phyloP scores from a whole-genome alignment of 2,797 vertebrate species.

The Chaunax sp. region DNA sequence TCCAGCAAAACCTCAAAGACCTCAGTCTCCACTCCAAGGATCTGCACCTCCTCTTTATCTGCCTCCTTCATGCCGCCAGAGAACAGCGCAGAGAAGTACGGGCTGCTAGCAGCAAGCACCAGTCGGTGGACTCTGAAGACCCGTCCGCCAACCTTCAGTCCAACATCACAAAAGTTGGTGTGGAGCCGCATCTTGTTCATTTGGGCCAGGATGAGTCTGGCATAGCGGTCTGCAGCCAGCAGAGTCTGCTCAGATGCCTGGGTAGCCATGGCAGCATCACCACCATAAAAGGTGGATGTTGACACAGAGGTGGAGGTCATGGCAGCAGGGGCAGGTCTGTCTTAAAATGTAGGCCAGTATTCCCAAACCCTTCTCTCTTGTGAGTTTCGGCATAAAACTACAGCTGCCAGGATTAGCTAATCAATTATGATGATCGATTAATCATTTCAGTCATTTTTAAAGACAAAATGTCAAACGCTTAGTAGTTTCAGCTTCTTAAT shows the following conservation, averaged over 20 bases:
- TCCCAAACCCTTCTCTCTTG: conserved; percentile 31
- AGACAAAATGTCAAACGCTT: no score
- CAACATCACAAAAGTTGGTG: conserved; percentile 93
- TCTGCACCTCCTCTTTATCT: conserved; percentile 90
- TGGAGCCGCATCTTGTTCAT: conserved; percentile 93
- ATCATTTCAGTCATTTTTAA: no score
- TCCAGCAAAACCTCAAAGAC: conserved; percentile 92
- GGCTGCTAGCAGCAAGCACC: conserved; percentile 95
- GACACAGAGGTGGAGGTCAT: conserved; percentile 70
- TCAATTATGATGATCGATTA: no score
- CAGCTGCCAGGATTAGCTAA: no score
- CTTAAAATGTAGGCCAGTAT: conserved; percentile 56
- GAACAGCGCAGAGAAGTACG: conserved; percentile 94
- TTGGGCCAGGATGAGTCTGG: conserved; percentile 90
- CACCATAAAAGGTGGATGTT: conserved; percentile 36
- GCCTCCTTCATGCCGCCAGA: conserved; percentile 93
- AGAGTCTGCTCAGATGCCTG: conserved; percentile 68
- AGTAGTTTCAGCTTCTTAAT: no score
- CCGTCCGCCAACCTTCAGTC: conserved; percentile 87
- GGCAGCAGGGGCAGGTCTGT: conserved; percentile 33
- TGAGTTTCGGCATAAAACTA: conserved; percentile 18
- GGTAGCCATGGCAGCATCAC: conserved; percentile 53
- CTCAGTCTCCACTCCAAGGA: conserved; percentile 89
- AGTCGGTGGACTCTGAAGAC: conserved; percentile 91
- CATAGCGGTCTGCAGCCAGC: conserved; percentile 89